phyloP scores from a whole-genome alignment of 1,140 invertebrate genomes.

The Episyrphus balteatus region DNA sequence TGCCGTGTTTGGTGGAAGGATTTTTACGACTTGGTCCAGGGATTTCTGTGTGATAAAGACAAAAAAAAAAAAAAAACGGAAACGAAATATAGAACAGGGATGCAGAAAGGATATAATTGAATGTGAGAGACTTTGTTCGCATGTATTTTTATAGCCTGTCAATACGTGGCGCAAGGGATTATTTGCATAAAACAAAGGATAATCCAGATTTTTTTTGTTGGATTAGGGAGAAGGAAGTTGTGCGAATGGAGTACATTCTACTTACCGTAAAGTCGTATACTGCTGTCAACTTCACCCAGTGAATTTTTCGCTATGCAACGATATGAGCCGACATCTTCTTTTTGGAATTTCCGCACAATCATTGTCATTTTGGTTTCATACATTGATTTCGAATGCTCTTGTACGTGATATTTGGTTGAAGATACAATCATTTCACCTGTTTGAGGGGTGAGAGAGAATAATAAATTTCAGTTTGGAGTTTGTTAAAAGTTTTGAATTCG shows the following conservation, averaged over 20 bases:
- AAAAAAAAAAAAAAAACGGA: slow-evolving; percentile 4
- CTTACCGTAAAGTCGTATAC: slow-evolving; percentile 82
- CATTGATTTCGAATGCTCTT: slow-evolving; percentile 54
- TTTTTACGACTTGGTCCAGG: slow-evolving; percentile 41
- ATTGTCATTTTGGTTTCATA: slow-evolving; percentile 78
- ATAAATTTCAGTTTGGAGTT: too few species aligned
- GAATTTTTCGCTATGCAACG: slow-evolving; percentile 85
- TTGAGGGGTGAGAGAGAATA: neutral
- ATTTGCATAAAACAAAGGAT: neutral
- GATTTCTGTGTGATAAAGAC: slow-evolving; percentile 37
- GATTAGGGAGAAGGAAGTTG: neutral
- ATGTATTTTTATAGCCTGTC: neutral
- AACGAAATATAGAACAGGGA: slow-evolving; percentile 12
- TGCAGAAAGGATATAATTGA: neutral
- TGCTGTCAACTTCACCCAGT: slow-evolving; percentile 77
- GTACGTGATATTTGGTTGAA: slow-evolving; percentile 69
- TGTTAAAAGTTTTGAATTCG: too few species aligned
- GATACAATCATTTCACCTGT: slow-evolving; percentile 74
- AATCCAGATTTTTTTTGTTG: neutral
- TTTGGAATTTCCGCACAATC: slow-evolving; percentile 64
- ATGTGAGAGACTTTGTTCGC: neutral
- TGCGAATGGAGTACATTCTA: too few species aligned
- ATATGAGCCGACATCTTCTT: slow-evolving; percentile 74
- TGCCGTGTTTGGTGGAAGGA: slow-evolving; percentile 24
- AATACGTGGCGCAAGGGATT: neutral